A percentile compares a stretch with the other conserved stretches of the same genome.
Conservation (phyloP, 2,888 invertebrate species). For the Ectemnius lituratus region DNA sequence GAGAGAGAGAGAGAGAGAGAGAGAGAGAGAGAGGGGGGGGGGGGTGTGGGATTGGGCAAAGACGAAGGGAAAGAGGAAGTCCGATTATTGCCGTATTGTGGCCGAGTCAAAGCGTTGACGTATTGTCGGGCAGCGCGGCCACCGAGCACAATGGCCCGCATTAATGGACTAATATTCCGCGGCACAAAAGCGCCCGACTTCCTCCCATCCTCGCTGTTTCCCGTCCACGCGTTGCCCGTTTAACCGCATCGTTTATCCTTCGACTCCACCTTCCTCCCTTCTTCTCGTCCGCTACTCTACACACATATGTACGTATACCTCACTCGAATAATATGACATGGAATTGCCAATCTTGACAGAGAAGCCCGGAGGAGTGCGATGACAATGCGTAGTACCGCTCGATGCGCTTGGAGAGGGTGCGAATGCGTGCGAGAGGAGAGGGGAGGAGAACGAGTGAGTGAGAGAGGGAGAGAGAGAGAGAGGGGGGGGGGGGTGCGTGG, state of each 20-base stretch:
- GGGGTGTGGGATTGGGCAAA: conserved; percentile 44
- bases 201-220: conserved; percentile 24
- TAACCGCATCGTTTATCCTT: conserved; percentile 38
- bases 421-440: background rate
- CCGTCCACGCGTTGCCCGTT: conserved; percentile 48
- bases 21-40: too few species aligned
- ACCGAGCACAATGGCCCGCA: conserved; percentile 58
- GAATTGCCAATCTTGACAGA: too few species aligned
- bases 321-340: too few species aligned
- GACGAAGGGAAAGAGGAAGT: conserved; percentile 59
- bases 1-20: too few species aligned
- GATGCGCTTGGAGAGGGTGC: too few species aligned
- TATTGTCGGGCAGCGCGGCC: conserved; percentile 59
- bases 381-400: too few species aligned
- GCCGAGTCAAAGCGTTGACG: conserved; percentile 66
- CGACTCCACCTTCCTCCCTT: background rate
- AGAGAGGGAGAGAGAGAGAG: background rate
- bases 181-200: conserved; percentile 59
- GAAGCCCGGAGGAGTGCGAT: background rate
- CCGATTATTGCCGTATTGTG: conserved; percentile 66
- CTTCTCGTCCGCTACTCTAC: too few species aligned
- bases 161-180: conserved; percentile 65
- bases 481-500: background rate
- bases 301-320: background rate
- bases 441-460: background rate